Evolutionary conservation across 2,113 vertebrate species (phyloP).

Genomic region (Uria lomvia): DNA sequence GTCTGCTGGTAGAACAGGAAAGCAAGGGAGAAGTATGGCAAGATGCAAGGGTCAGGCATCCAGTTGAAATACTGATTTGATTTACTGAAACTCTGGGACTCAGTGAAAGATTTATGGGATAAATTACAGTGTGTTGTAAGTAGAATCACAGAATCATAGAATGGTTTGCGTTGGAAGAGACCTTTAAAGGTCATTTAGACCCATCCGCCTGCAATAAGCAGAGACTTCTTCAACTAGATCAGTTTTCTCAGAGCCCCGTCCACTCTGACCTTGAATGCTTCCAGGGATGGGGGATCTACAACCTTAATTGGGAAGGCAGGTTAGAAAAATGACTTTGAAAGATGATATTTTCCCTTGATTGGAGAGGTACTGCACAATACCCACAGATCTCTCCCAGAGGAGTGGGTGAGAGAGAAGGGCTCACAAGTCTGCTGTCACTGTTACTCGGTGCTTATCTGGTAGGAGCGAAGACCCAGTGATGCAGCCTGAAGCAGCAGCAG

Average conservation of each 20-base stretch:
- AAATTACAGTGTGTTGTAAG: background rate
- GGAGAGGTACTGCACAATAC: background rate
- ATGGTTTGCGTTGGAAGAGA: background rate
- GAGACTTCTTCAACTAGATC: background rate
- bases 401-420: background rate
- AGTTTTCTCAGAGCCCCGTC: background rate
- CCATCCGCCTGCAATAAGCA: background rate
- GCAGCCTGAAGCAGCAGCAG: background rate
- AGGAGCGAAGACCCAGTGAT: background rate
- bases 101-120: background rate
- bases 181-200: background rate
- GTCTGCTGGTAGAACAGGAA: background rate
- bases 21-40: background rate
- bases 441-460: background rate
- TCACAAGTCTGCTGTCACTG: background rate
- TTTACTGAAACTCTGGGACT: background rate
- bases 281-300: background rate
- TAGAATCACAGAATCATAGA: background rate
- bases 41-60: background rate
- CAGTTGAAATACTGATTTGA: background rate
- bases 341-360: background rate
- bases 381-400: background rate
- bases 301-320: background rate
- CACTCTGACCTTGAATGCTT: background rate
- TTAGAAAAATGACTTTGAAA: background rate